Evolutionary conservation across 2,888 invertebrate genomes (phyloP).

Genomic region (Sinodicranocentrus sp.): DNA sequence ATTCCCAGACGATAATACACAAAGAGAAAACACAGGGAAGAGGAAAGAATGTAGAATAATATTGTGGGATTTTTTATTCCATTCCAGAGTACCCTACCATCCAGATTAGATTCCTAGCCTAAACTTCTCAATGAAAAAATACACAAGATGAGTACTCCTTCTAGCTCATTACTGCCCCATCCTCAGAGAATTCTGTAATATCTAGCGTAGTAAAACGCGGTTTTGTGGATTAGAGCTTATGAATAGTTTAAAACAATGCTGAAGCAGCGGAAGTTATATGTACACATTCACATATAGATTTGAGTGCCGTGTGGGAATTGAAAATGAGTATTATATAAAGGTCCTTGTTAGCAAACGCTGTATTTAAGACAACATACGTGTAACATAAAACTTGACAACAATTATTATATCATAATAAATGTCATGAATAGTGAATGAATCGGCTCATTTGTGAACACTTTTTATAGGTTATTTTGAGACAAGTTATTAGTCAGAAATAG

Average conservation of each 20-base stretch:
- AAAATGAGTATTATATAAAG: constrained; percentile 1
- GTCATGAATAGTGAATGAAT: constrained; percentile 52
- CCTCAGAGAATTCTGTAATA: neutral
- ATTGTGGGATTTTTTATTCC: too few relatives aligned
- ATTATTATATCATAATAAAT: constrained; percentile 35
- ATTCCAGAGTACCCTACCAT: too few relatives aligned
- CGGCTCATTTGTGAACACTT: constrained; percentile 51
- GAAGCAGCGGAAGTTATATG: neutral
- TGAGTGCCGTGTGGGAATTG: too few relatives aligned
- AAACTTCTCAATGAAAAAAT: too few relatives aligned
- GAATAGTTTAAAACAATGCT: constrained; percentile 29
- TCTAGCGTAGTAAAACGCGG: constrained; percentile 25
- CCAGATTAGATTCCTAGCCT: too few relatives aligned
- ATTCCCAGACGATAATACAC: too few relatives aligned
- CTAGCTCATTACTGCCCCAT: constrained; percentile 52
- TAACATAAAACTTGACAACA: too few relatives aligned
- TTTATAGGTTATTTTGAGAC: constrained; percentile 38
- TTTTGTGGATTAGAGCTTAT: constrained; percentile 21
- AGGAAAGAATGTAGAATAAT: too few relatives aligned
- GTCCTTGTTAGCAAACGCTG: neutral
- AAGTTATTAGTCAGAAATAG: neutral
- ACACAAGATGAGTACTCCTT: constrained; percentile 35
- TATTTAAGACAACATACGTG: too few relatives aligned
- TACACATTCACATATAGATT: neutral
- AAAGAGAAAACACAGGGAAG: too few relatives aligned